A percentile compares a stretch with the other conserved stretches of the same genome.
Evolutionary conservation across 2,888 invertebrate species (phyloP).

Genomic region (Macrosoma leucophasiata): DNA sequence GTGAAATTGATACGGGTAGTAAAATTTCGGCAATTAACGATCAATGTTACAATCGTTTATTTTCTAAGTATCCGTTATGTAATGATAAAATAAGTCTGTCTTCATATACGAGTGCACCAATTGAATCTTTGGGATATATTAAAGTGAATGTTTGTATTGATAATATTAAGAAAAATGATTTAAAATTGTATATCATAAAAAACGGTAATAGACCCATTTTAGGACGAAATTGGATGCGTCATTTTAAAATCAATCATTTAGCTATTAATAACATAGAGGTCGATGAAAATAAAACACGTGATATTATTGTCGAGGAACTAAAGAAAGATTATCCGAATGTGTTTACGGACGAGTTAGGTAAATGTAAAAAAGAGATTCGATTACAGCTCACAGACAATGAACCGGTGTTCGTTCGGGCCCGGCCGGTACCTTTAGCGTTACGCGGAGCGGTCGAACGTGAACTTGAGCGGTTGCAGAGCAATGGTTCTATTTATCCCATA

Average conservation of each 20-base stretch:
- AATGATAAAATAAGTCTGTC: constrained; percentile 6
- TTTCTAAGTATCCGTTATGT: constrained; percentile 1
- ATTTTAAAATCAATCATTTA: constrained; percentile 9
- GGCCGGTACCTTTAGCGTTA: constrained; percentile 17
- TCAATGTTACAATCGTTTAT: constrained; percentile 8
- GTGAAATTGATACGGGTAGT: constrained; percentile 14
- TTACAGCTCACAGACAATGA: constrained; percentile 11
- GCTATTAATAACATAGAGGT: constrained; percentile 1
- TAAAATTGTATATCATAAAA: constrained; percentile 15
- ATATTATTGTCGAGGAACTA: constrained; percentile 9
- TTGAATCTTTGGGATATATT: constrained; percentile 13
- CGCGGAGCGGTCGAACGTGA: constrained; percentile 13
- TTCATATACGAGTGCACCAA: constrained; percentile 14
- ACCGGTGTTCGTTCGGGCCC: constrained; percentile 13
- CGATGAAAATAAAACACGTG: background rate
- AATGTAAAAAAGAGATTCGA: constrained; percentile 14
- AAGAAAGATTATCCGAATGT: constrained; percentile 13
- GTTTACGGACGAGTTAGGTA: constrained; percentile 16
- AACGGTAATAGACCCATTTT: constrained; percentile 8
- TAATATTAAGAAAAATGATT: background rate
- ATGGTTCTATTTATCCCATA: constrained; percentile 16
- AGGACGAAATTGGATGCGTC: constrained; percentile 10
- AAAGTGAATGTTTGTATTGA: constrained; percentile 10
- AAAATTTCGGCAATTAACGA: constrained; percentile 14
- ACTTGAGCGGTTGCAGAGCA: constrained; percentile 12